phyloP scores from a whole-genome alignment of 2,888 invertebrate genomes.

The Abscondita cerata region DNA sequence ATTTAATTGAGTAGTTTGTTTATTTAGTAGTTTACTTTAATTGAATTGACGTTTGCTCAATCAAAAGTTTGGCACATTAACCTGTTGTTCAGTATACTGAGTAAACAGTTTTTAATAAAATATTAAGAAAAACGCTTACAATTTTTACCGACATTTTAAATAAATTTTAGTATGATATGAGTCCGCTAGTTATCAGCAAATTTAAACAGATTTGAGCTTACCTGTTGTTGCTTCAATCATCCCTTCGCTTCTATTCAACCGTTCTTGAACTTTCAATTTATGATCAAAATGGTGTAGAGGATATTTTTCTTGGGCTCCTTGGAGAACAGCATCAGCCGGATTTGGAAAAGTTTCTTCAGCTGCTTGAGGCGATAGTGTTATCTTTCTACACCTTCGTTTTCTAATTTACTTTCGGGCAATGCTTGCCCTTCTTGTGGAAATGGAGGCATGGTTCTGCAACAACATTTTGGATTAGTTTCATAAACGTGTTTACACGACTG shows the following conservation, averaged over 20 bases:
- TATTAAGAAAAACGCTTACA: no score
- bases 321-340: conserved; percentile 6
- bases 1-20: no score
- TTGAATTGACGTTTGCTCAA: no score
- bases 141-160: no score
- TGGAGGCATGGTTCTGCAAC: conserved; percentile 21
- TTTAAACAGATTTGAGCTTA: not conserved
- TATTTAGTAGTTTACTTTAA: no score
- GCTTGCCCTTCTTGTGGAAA: conserved; percentile 19
- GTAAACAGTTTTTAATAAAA: no score
- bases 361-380: conserved; percentile 1
- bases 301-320: conserved; percentile 22
- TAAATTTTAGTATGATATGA: no score
- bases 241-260: conserved; percentile 18
- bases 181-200: not conserved
- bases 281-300: conserved; percentile 23
- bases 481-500: not conserved
- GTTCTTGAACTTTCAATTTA: conserved; percentile 20
- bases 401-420: conserved; percentile 14
- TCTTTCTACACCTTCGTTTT: conserved; percentile 5
- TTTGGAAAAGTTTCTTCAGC: conserved; percentile 11
- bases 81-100: no score
- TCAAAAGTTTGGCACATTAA: no score
- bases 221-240: not conserved
- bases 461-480: not conserved